Evolutionary conservation across 1,140 invertebrate genomes (phyloP).

Genomic region (Calycopis cecrops): DNA sequence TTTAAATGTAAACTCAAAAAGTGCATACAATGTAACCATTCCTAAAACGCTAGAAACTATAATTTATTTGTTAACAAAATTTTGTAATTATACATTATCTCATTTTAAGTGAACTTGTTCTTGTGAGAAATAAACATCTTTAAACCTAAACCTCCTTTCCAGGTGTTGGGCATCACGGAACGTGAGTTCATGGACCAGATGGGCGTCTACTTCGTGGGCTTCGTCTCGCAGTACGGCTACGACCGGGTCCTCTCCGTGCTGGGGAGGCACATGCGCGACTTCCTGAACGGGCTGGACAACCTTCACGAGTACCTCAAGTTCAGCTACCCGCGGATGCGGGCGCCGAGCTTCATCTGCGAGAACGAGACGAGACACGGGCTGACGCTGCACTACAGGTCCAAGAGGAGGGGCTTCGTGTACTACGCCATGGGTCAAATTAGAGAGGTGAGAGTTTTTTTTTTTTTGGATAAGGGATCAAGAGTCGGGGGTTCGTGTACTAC

Average conservation of each 20-base stretch:
- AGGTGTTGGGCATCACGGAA: constrained; percentile 90
- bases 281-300: constrained; percentile 97
- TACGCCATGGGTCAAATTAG: constrained; percentile 98
- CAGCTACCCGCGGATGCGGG: constrained; percentile 91
- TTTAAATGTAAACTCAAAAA: too few species aligned
- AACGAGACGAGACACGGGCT: constrained; percentile 94
- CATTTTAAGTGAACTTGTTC: too few species aligned
- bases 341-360: constrained; percentile 97
- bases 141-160: constrained; percentile 26
- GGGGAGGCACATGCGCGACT: constrained; percentile 95
- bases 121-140: too few species aligned
- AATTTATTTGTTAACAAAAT: too few species aligned
- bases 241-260: constrained; percentile 92
- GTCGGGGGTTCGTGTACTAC: too few species aligned
- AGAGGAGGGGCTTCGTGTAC: constrained; percentile 93
- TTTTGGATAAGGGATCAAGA: too few species aligned
- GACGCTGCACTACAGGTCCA: constrained; percentile 94
- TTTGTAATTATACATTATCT: too few species aligned
- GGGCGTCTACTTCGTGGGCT: constrained; percentile 92
- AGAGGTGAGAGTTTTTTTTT: constrained; percentile 72
- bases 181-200: constrained; percentile 92
- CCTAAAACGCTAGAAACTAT: too few species aligned
- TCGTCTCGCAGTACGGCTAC: constrained; percentile 96
- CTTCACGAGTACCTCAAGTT: constrained; percentile 98
- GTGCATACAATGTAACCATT: too few species aligned